Base-by-base conservation (phyloP, 2,797 vertebrate species). In the Enteromius argenteus region DNA sequence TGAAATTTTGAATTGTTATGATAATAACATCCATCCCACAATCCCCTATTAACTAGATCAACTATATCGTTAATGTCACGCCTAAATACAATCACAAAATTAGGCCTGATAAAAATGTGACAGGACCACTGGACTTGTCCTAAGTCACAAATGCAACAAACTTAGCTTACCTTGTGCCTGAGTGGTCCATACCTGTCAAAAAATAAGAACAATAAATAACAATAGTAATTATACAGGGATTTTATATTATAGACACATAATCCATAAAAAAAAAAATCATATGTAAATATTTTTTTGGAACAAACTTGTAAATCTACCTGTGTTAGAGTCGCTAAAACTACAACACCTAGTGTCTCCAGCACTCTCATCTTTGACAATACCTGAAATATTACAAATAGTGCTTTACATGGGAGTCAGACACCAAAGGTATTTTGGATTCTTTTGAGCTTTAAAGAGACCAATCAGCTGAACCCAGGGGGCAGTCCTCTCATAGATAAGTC, bases 321-420 rank as follows among this genome's bases (percentile, higher is more conserved):
- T 64, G 86, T 90, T 83, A 95, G 88, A 91, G 89, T 91, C 67
- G 91, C 88, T 86, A 93, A 85, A 76, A 90, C 85, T 89, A 94
- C 93, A 91, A 95, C 90, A 77, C 91, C 53, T 90, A 94, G 81
- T 44, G 91, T 91, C 92, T 90, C 91, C 88, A 92, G 86, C 85
- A 87, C 92, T 92, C 92, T 93, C 95, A 95, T 95, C 90, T 92
- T 94, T 94, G 89, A 92, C 89, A 87, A 84, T 91, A 90, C 93
- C 83, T 84, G 89, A 15, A 9, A 82, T 86, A 90, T 93, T 90
- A 91, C 90, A 92, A 92, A 92, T 92, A 91, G 89, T 92, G 94
- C 87, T 91, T 89, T 93, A 91, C 79, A 90, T 91, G 92, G 85
- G 80, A 90, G 87, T 86, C 90, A 81, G 91, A 93, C 87, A 92